A percentile compares a stretch with the other conserved stretches of the same genome.
These are phyloP conservation scores for Craniophora ligustri DNA, from an alignment of 2,888 invertebrate species.

Conservation along the genomic window DNA sequence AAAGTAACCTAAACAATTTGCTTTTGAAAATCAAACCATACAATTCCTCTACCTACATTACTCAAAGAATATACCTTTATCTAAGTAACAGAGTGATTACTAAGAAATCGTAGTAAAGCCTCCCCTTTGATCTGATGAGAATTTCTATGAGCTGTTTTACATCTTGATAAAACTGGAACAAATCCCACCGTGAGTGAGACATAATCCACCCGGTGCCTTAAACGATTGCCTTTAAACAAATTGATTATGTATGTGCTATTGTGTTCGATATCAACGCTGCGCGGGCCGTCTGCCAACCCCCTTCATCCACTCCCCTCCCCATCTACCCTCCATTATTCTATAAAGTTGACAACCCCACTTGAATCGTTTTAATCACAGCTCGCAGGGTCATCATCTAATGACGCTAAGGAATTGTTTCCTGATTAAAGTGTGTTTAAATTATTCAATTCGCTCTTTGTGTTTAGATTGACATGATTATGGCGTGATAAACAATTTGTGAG, in stretches of 20 bases:
- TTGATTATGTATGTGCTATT: conserved; percentile 43
- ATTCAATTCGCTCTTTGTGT: not conserved
- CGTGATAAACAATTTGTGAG: not conserved
- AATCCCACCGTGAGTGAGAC: conserved; percentile 9
- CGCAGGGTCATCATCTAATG: conserved; percentile 38
- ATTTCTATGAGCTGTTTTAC: conserved; percentile 20
- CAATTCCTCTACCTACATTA: conserved; percentile 10
- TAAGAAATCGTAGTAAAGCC: conserved; percentile 8
- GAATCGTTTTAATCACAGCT: conserved; percentile 51
- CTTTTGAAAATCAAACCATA: too few relatives aligned
- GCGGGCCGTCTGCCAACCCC: conserved; percentile 2
- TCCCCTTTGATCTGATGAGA: conserved; percentile 23
- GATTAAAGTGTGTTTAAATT: conserved; percentile 9
- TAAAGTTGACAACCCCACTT: conserved; percentile 44
- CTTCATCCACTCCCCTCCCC: not conserved
- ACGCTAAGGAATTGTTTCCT: conserved; percentile 5
- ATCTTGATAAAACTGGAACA: conserved; percentile 9
- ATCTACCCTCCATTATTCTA: conserved; percentile 31
- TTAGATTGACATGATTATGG: conserved; percentile 1
- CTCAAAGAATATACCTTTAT: conserved; percentile 23
- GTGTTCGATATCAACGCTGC: conserved; percentile 19
- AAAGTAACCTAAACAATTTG: too few relatives aligned
- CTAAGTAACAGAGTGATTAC: conserved; percentile 9
- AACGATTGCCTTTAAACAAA: conserved; percentile 34
- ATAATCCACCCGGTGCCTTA: conserved; percentile 20